Conservation (phyloP, 2,888 invertebrate genomes). For the Charanyca ferruginea region DNA sequence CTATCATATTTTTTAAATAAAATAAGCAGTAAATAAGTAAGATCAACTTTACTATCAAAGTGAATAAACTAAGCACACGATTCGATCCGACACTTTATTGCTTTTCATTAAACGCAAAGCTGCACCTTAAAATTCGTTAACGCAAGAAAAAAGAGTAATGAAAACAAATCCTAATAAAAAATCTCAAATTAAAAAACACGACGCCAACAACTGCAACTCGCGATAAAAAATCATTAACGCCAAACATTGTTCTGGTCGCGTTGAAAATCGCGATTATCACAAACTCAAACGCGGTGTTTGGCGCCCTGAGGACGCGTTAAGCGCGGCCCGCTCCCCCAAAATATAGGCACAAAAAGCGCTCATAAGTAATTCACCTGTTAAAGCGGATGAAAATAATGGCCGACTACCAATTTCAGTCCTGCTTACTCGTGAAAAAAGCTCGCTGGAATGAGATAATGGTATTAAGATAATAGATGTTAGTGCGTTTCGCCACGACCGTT, state of each 20-base stretch:
- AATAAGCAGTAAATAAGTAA: no score
- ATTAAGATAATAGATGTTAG: conserved; percentile 57
- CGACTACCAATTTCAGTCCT: conserved; percentile 58
- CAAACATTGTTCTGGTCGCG: conserved; percentile 68
- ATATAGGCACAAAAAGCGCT: conserved; percentile 64
- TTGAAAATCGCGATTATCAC: conserved; percentile 73
- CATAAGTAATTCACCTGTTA: conserved; percentile 67
- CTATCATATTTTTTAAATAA: no score
- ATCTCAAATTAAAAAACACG: conserved; percentile 45
- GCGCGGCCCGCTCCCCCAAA: conserved; percentile 50
- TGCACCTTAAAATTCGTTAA: conserved; percentile 15
- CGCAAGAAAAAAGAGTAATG: conserved; percentile 23
- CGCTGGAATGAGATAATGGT: conserved; percentile 50
- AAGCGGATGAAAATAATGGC: conserved; percentile 57
- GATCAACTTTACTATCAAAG: no score
- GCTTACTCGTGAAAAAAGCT: conserved; percentile 58
- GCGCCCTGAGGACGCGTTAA: conserved; percentile 43
- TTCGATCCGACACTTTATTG: not conserved
- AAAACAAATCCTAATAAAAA: conserved; percentile 44
- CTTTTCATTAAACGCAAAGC: conserved; percentile 11
- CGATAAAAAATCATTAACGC: conserved; percentile 62
- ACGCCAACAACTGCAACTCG: conserved; percentile 46
- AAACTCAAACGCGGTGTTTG: conserved; percentile 64
- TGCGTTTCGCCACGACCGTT: conserved; percentile 19
- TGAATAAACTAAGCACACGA: not conserved